A percentile compares a stretch with the other conserved stretches of the same genome.
These are phyloP conservation scores for Tokudaia muenninki DNA, from an alignment of 2,797 vertebrate species.

Conservation along the genomic window DNA sequence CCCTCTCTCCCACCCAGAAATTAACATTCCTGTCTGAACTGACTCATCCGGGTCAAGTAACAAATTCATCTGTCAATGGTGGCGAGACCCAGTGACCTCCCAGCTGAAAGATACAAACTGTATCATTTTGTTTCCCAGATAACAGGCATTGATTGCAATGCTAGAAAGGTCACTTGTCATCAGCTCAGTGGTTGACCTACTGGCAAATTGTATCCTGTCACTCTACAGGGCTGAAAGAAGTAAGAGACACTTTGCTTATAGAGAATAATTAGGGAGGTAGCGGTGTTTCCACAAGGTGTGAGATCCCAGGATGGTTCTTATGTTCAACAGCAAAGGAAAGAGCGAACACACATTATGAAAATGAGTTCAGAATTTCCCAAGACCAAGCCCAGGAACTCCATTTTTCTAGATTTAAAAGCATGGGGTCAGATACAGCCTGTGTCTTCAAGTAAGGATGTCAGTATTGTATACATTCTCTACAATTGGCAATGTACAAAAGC, in stretches of 20 bases:
- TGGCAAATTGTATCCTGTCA: conserved; percentile 78
- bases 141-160: conserved; percentile 77
- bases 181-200: conserved; percentile 66
- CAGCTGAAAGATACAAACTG: conserved; percentile 74
- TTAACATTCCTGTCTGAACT: conserved; percentile 70
- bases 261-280: conserved; percentile 19
- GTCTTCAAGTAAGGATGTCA: conserved; percentile 7
- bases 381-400: background rate
- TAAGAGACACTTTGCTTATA: background rate
- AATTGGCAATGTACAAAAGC: conserved; percentile 53
- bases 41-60: conserved; percentile 59
- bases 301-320: background rate
- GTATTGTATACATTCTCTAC: background rate
- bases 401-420: background rate
- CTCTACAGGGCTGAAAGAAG: background rate
- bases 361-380: background rate
- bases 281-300: conserved; percentile 47
- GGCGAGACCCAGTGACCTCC: conserved; percentile 41
- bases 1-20: background rate
- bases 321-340: background rate
- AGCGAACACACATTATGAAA: background rate
- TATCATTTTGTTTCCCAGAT: conserved; percentile 82
- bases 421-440: background rate
- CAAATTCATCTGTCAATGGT: conserved; percentile 71
- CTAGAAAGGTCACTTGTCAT: conserved; percentile 79